Evolutionary conservation across 2,888 invertebrate species (phyloP).

Genomic region (Caenorhabditis afra): DNA sequence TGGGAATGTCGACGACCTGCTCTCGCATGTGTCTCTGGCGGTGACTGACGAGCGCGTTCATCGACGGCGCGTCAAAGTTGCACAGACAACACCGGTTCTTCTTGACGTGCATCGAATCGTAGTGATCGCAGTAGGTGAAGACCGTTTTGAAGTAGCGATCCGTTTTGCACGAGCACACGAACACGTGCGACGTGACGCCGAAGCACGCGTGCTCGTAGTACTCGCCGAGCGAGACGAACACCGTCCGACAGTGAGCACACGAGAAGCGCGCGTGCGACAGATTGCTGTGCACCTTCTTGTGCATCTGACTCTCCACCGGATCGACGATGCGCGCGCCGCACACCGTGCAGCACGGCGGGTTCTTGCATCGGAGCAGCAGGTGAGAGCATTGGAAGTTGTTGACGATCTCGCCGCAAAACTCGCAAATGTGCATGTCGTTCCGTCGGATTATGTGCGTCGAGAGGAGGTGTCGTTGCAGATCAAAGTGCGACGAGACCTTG

Average conservation of each 20-base stretch:
- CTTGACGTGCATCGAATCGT: constrained; percentile 16
- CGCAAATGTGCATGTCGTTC: constrained; percentile 5
- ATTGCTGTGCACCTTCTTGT: constrained; percentile 10
- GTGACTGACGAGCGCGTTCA: constrained; percentile 5
- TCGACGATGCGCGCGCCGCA: constrained; percentile 9
- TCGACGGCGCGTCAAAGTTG: neutral
- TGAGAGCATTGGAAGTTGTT: constrained; percentile 19
- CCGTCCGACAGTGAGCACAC: constrained; percentile 19
- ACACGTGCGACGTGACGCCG: neutral
- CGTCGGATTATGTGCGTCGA: neutral
- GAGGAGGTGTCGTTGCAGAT: constrained; percentile 38
- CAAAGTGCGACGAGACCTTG: constrained; percentile 8
- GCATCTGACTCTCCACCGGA: neutral
- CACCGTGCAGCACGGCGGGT: constrained; percentile 14
- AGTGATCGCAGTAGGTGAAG: constrained; percentile 40
- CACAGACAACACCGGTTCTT: constrained; percentile 12
- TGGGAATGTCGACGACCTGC: too few relatives aligned
- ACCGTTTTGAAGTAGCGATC: constrained; percentile 4
- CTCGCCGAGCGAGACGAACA: constrained; percentile 14
- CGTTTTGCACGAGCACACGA: constrained; percentile 7
- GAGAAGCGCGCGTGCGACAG: constrained; percentile 20
- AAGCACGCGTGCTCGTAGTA: constrained; percentile 39
- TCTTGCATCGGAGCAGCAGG: constrained; percentile 22
- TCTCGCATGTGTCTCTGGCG: neutral
- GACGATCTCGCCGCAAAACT: constrained; percentile 8